Percentiles rank a stretch among this genome's conserved stretches.
Conservation (phyloP, 1,140 invertebrate genomes). For the Zophobas morio region DNA sequence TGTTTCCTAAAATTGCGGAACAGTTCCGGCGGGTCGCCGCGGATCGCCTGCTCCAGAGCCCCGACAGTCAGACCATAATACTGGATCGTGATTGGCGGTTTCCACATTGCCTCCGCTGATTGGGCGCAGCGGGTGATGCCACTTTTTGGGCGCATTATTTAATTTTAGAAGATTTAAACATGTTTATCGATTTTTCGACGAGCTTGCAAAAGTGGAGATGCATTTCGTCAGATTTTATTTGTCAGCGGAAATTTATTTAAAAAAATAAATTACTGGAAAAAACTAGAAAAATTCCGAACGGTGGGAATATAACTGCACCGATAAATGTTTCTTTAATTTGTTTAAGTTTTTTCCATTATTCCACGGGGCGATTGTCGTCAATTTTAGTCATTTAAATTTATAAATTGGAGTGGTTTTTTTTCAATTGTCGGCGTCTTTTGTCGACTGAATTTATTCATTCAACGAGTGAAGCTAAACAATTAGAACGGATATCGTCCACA, state of each 20-base stretch:
- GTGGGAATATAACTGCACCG: no score
- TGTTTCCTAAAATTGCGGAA: background rate
- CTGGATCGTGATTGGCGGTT: conserved; percentile 52
- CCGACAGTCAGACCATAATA: conserved; percentile 57
- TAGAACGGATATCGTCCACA: conserved; percentile 39
- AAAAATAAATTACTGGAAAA: no score
- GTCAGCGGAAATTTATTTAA: no score
- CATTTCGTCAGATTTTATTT: background rate
- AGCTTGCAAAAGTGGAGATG: background rate
- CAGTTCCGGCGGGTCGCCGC: background rate
- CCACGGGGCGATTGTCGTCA: no score
- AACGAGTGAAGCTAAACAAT: conserved; percentile 18
- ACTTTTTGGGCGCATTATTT: conserved; percentile 34
- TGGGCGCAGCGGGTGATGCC: background rate
- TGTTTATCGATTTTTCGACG: background rate
- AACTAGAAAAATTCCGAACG: no score
- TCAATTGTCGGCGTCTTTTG: conserved; percentile 2
- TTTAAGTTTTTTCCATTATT: no score
- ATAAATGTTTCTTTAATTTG: no score
- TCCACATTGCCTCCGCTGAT: conserved; percentile 37
- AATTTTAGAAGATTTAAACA: background rate
- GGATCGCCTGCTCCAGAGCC: conserved; percentile 48
- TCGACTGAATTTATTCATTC: conserved; percentile 15
- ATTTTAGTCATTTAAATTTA: no score
- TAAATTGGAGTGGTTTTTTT: background rate